These are phyloP conservation scores for Cherax quadricarinatus DNA, from an alignment of 1,140 invertebrate genomes.

Conservation along the genomic window DNA sequence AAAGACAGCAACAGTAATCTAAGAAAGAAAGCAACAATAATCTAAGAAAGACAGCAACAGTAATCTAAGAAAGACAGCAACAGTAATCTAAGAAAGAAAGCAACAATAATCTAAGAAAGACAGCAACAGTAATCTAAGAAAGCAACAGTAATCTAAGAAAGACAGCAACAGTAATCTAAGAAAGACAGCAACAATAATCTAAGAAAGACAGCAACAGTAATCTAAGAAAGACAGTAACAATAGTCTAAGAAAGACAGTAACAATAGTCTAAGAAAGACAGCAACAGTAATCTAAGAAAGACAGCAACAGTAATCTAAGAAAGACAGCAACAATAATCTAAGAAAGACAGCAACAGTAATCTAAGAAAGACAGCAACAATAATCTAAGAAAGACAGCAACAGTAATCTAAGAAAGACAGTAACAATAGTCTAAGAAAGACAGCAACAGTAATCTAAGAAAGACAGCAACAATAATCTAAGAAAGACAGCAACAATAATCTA, in stretches of 20 bases:
- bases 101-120: background rate
- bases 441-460: background rate
- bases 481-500: too few species aligned
- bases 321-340: constrained; percentile 4
- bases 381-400: background rate
- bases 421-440: background rate
- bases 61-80: background rate
- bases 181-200: constrained; percentile 4
- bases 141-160: background rate
- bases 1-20: background rate
- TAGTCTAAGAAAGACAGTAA: background rate
- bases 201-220: background rate
- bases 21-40: background rate
- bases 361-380: too few species aligned
- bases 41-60: background rate
- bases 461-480: background rate
- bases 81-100: too few species aligned
- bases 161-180: background rate
- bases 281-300: too few species aligned
- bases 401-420: background rate
- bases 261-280: background rate
- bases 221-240: too few species aligned
- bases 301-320: background rate
- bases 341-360: too few species aligned
- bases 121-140: too few species aligned